A percentile compares a stretch with the other conserved stretches of the same genome.
Evolutionary conservation across 2,797 vertebrate genomes (phyloP).

Genomic region (Labeo calbasu): DNA sequence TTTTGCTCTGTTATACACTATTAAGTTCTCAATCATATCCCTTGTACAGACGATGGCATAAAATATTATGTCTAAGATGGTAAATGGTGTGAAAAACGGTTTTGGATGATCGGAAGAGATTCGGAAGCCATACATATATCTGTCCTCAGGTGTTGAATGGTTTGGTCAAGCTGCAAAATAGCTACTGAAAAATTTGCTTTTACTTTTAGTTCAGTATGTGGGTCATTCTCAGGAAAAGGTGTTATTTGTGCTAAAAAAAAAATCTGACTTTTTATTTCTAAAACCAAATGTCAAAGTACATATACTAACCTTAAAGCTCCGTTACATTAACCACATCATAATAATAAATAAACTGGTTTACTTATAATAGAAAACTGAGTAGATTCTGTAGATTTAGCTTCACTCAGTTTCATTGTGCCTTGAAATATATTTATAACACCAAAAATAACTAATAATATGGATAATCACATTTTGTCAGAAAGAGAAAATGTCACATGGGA

Average conservation of each 20-base stretch:
- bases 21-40: constrained; percentile 57
- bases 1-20: not conserved
- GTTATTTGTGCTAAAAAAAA: not conserved
- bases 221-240: constrained; percentile 7
- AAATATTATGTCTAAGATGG: constrained; percentile 39
- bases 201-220: constrained; percentile 4
- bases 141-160: constrained; percentile 30
- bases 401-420: not conserved
- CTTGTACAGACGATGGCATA: constrained; percentile 48
- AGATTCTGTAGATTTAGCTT: not conserved
- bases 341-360: not conserved
- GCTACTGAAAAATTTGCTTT: too few relatives aligned
- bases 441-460: not conserved
- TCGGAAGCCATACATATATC: constrained; percentile 30
- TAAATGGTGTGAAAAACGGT: constrained; percentile 11
- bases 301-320: not conserved
- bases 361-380: not conserved
- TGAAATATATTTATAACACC: not conserved
- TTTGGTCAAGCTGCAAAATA: constrained; percentile 30
- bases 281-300: not conserved
- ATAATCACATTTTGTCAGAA: not conserved
- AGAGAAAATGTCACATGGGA: not conserved
- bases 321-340: not conserved
- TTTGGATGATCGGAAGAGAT: constrained; percentile 20
- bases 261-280: not conserved